These are phyloP conservation scores for Poecilia latipinna DNA, from an alignment of 2,113 vertebrate genomes.

Conservation along the genomic window DNA sequence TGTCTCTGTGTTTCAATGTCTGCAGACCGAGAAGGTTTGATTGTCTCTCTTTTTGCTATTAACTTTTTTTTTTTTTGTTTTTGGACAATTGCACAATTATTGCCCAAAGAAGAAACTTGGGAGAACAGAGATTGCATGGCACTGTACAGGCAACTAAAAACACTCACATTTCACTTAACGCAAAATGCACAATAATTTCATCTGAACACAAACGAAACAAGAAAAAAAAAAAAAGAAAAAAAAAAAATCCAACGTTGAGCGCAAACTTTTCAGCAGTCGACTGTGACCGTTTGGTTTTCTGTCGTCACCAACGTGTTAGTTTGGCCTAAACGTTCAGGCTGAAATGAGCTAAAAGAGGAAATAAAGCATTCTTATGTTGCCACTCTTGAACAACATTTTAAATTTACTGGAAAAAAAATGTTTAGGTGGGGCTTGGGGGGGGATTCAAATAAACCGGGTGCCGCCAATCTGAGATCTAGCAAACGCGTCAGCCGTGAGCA, in stretches of 20 bases:
- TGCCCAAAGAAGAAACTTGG: neutral
- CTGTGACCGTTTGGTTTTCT: neutral
- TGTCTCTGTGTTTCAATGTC: constrained; percentile 8
- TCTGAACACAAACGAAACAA: constrained; percentile 11
- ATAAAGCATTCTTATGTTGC: constrained; percentile 20
- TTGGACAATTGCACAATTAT: neutral
- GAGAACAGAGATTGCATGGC: constrained; percentile 45
- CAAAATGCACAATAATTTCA: constrained; percentile 44
- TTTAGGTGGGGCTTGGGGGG: constrained; percentile 11
- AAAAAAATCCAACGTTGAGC: no score
- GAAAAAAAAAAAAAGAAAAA: constrained; percentile 1
- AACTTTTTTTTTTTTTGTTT: neutral
- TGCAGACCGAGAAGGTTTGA: constrained; percentile 58
- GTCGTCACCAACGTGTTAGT: constrained; percentile 23
- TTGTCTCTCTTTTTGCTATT: constrained; percentile 57
- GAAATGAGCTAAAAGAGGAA: constrained; percentile 43
- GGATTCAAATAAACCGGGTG: constrained; percentile 5
- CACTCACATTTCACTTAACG: constrained; percentile 10
- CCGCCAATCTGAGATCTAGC: neutral
- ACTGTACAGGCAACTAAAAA: constrained; percentile 55
- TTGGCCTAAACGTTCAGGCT: constrained; percentile 47
- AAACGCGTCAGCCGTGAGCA: constrained; percentile 26
- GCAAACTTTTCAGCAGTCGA: neutral
- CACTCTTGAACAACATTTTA: constrained; percentile 10
- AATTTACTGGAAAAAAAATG: constrained; percentile 29